Conservation (phyloP, 2,113 vertebrate genomes). For the Rostratula benghalensis region DNA sequence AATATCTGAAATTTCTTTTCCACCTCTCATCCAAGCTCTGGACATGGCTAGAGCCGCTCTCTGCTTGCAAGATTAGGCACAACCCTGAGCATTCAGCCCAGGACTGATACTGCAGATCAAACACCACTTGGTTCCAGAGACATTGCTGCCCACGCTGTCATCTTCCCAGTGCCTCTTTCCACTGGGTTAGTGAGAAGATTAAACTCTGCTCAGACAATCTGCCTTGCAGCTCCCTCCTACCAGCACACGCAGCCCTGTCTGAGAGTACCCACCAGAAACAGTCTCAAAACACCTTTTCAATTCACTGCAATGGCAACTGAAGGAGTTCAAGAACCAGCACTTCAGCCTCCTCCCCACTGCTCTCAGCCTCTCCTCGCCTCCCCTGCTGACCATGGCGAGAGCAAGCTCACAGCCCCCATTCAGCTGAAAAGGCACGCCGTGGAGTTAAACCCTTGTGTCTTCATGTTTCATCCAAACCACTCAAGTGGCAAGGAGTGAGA, state of each 20-base stretch:
- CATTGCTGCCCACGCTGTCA: fast-evolving
- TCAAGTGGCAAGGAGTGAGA: not conserved
- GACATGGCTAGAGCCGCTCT: not conserved
- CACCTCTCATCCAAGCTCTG: not conserved
- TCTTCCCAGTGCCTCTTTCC: not conserved
- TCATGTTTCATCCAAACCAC: not conserved
- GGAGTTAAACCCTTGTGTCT: not conserved
- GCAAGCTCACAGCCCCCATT: not conserved
- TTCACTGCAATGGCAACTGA: not conserved
- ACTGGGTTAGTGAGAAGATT: not conserved
- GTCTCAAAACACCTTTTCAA: not conserved
- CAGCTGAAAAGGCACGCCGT: not conserved
- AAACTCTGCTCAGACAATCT: not conserved
- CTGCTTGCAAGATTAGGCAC: not conserved
- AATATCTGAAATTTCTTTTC: not conserved
- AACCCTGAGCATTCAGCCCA: not conserved
- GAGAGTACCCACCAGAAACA: not conserved
- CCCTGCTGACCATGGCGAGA: fast-evolving
- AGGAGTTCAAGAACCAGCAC: not conserved
- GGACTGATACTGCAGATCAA: not conserved
- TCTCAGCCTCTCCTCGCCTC: not conserved
- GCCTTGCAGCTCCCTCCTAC: not conserved
- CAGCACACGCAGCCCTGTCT: not conserved
- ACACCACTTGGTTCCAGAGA: not conserved
- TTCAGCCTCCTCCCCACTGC: not conserved